Conservation (phyloP, 1,140 invertebrate species). For the Linepithema humile region DNA sequence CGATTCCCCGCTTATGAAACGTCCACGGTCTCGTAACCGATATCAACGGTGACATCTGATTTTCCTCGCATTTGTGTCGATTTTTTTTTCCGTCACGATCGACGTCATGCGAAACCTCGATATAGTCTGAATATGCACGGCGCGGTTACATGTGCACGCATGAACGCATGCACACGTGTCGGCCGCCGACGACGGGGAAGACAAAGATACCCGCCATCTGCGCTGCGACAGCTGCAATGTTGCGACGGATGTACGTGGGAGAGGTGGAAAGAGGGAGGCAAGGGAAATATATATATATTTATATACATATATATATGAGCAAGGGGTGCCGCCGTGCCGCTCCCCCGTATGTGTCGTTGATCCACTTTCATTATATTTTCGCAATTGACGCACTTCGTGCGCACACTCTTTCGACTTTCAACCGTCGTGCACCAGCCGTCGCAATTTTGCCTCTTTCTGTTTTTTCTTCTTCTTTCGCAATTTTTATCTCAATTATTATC, state of each 20-base stretch:
- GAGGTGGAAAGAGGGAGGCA: background rate
- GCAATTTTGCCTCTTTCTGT: background rate
- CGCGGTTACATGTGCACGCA: slow-evolving; percentile 47
- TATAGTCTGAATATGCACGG: slow-evolving; percentile 27
- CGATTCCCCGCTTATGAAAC: background rate
- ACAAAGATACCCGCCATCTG: slow-evolving; percentile 73
- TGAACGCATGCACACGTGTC: slow-evolving; percentile 40
- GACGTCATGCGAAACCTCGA: slow-evolving; percentile 23
- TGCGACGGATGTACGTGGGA: slow-evolving; percentile 57
- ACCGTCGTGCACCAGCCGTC: slow-evolving; percentile 20
- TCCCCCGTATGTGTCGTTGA: slow-evolving; percentile 48
- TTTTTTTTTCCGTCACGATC: background rate
- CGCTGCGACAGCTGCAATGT: slow-evolving; percentile 70
- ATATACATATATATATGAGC: background rate
- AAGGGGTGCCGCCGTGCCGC: slow-evolving; percentile 42
- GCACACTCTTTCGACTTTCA: slow-evolving; percentile 4
- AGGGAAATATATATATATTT: background rate
- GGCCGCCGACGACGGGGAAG: slow-evolving; percentile 12
- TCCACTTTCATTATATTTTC: slow-evolving; percentile 69
- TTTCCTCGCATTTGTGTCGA: background rate
- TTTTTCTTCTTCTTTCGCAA: background rate
- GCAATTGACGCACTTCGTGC: slow-evolving; percentile 57
- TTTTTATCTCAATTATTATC: slow-evolving; percentile 22
- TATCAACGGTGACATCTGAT: slow-evolving; percentile 1
- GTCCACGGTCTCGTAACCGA: background rate